Evolutionary conservation across 2,797 vertebrate species (phyloP), one percentile per base, ranked within the genome.

Genomic region (Scolopax rusticola): DNA sequence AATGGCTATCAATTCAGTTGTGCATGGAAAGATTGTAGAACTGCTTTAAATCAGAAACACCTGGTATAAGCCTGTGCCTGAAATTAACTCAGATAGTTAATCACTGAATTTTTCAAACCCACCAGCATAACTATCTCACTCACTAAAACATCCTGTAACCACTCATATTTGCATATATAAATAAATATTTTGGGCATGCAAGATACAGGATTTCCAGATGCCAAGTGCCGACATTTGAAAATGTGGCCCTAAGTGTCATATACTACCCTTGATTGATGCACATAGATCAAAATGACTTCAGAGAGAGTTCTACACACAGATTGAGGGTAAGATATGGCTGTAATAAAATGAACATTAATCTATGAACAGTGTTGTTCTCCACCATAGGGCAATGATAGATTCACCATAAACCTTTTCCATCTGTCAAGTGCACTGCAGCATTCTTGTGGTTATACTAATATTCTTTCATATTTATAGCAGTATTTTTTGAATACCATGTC

Each of bases 301-400:
- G 47, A 89, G 70, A 95, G 94, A 75, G 43, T 73, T 92, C 76
- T 75, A 64, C 57, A 91, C 84, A 50, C 69, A 78, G 84, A 89
- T 63, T 95, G 93, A 92, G 24, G 15, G 69, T 90, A 93, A 94
- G 87, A 93, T 87, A 93, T 33, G 36, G 36, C 51, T 78, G 63
- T 36, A 93, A 88, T 95, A 95, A 95, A 96, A 95, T 69, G 40
- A 90, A 70, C 74, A 81, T 91, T 97, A 94, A 90, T 84, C 87
- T 86, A 60, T 33, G 74, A 95, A 74, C 36, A 56, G 73, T 67
- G 85, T 75, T 94, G 78, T 89, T 93, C 90, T 93, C 69, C 76
- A 91, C 86, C 65, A 91, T 10, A 95, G 78, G 69, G 69, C 69
- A 95, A 86, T 76, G 87, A 95, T 57, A 94, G 69, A 80, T 85